Base-by-base conservation (phyloP, 2,113 vertebrate species). In the Gallinago jamesoni region DNA sequence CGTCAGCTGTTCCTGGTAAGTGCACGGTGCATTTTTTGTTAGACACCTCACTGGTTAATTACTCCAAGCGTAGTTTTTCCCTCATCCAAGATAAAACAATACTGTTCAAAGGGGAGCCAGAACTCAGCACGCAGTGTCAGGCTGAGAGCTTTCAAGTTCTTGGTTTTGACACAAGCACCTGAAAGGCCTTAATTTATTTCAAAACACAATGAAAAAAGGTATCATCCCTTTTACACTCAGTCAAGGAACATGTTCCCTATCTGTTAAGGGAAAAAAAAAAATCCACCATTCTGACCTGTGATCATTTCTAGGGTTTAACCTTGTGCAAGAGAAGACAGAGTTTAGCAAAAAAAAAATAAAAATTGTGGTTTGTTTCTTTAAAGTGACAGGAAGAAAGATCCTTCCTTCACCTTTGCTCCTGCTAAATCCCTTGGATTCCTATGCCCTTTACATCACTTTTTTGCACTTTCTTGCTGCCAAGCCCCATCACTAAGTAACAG, bases 1-100 rank as follows among this genome's bases (percentile, higher is more conserved):
- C 98, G 53, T 98, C 98, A 66, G 96, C 98, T 47, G 97, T 98
- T 73, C 98, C 99, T 72, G 99, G 98, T 99, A 92, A 98, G 98
- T 97, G 83, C 7, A 19, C 59, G 11, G 30, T 5, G 1, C 4
- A 4, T 10, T 39, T 86, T 59, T 55, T 68, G 16, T 69, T 77
- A 52, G 16, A 64, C 2, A 21, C 35, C 39, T 50, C 64, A n/a
- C 4, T 4, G 0, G 17, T 63, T 68, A 60, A 31, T 59, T 63
- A 72, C 24, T 12, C 28, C 17, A 68, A 43, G 24, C 35, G 82
- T 56, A 50, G 16, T 48, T 35, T 81, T 89, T 63, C 53, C 41
- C 14, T 72, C 31, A 79, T 53, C 23, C 60, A 60, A 67, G 30
- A 68, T 23, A 41, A 78, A 94, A 30, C 9, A 53, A 9, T 25